Evolutionary conservation across 2,888 invertebrate genomes (phyloP), one percentile per base, ranked within the genome.

Genomic region (Meta bourneti): DNA sequence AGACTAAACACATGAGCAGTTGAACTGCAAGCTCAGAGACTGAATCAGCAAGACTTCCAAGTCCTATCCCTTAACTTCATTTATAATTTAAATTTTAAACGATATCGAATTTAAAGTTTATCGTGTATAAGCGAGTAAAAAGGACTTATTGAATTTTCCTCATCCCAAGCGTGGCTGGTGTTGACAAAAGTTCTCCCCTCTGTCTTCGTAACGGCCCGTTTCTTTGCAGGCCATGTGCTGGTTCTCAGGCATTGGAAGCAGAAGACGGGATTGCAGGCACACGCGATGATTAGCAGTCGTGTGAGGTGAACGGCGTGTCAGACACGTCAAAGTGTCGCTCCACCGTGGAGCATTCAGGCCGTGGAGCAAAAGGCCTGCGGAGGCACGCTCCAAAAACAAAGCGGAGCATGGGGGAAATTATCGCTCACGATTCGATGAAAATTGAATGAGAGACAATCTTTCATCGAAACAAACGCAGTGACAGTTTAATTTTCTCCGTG

Each of bases 401-500:
- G 82, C 49, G 61, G 72, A 87, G 75, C 11, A 69, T n/a, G 69
- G 51, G 70, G 20, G 34, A 70, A 69, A 86, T 78, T 70, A 86
- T 86, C 78, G 78, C 78, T 78, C 48, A 16, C 70, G 74, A 69
- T 78, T 88, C 87, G 81, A 82, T 75, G 89, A 51, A 89, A 89
- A 83, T 89, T 89, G 89, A 83, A 82, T 77, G 51, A 54, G 82
- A 74, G 71, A 54, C 82, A 52, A 89, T 89, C 83, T 82, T 78
- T 89, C 89, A 89, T 78, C 54, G 89, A 78, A 78, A 77, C 77
- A 78, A 82, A 83, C 52, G 77, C n/a, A 48, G 77, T 83, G 89
- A 89, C 83, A 89, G 89, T 89, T 89, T 83, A 89, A 89, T 82
- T 89, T 89, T 89, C 89, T 89, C 77, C 69, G 75, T 83, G 69